These are phyloP conservation scores for Heliconius nattereri DNA, from an alignment of 1,140 invertebrate genomes.

Conservation along the genomic window DNA sequence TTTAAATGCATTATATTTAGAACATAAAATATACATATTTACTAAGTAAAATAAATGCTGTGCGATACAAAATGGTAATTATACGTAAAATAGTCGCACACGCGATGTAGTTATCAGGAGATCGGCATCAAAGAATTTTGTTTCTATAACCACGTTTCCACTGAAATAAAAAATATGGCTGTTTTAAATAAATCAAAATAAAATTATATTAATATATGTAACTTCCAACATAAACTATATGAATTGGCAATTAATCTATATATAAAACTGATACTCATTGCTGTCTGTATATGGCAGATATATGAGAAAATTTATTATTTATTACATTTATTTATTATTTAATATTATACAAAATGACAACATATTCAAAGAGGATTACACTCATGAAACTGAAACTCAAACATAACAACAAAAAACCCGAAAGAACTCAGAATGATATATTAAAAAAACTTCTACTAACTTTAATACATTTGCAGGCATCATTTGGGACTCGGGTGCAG, in stretches of 20 bases:
- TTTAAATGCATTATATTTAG: conserved; percentile 32
- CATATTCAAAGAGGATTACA: no score
- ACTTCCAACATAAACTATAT: no score
- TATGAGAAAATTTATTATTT: no score
- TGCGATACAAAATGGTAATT: conserved; percentile 55
- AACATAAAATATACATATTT: conserved; percentile 21
- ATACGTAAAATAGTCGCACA: conserved; percentile 98
- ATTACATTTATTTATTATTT: no score
- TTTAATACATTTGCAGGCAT: conserved; percentile 99
- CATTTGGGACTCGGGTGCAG: conserved; percentile 99
- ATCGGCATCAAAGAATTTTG: conserved; percentile 98
- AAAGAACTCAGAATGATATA: neutral
- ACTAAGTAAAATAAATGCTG: conserved; percentile 36
- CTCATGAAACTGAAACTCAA: neutral
- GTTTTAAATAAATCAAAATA: neutral
- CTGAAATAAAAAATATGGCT: conserved; percentile 83
- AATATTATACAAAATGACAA: no score
- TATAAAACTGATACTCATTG: no score
- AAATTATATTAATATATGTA: neutral
- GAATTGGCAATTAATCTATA: no score
- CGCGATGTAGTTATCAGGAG: conserved; percentile 96
- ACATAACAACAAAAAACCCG: neutral
- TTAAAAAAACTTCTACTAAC: conserved; percentile 53
- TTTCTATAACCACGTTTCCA: conserved; percentile 99
- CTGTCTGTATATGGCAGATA: no score